Conservation (phyloP, 2,888 invertebrate species). For the Xestoiulus laeticollis region DNA sequence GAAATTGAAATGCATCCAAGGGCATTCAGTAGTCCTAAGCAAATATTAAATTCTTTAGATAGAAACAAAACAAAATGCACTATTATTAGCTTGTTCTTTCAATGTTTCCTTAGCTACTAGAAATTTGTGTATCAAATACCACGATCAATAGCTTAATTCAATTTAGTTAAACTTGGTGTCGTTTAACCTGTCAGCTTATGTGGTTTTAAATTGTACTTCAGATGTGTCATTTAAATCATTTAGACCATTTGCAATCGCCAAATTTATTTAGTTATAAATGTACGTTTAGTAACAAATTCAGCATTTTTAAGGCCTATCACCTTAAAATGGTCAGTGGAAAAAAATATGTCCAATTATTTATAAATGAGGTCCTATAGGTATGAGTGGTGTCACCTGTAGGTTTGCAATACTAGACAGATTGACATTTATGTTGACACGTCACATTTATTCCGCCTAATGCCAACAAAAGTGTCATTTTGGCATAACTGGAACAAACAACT, state of each 20-base stretch:
- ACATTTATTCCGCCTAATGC: background rate
- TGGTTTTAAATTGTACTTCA: too few species aligned
- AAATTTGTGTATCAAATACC: too few species aligned
- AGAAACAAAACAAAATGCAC: background rate
- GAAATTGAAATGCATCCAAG: background rate
- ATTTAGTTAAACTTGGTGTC: too few species aligned
- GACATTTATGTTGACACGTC: background rate
- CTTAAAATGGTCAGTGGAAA: too few species aligned
- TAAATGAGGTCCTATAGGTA: background rate
- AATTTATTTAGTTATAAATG: too few species aligned
- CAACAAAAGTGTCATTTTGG: conserved; percentile 13
- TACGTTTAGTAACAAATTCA: too few species aligned
- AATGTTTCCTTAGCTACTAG: too few species aligned
- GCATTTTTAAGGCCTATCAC: too few species aligned
- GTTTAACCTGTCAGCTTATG: too few species aligned
- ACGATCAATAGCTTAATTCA: too few species aligned
- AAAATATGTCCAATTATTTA: background rate
- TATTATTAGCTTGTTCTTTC: background rate
- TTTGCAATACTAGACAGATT: background rate
- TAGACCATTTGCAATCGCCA: too few species aligned
- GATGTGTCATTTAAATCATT: too few species aligned
- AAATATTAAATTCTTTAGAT: background rate
- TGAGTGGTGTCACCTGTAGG: background rate
- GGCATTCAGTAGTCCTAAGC: background rate
- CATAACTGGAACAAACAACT: background rate